Percentiles rank a stretch among this genome's conserved stretches.
phyloP scores from a whole-genome alignment of 2,797 vertebrate genomes.

The Hephaestus fuliginosus region DNA sequence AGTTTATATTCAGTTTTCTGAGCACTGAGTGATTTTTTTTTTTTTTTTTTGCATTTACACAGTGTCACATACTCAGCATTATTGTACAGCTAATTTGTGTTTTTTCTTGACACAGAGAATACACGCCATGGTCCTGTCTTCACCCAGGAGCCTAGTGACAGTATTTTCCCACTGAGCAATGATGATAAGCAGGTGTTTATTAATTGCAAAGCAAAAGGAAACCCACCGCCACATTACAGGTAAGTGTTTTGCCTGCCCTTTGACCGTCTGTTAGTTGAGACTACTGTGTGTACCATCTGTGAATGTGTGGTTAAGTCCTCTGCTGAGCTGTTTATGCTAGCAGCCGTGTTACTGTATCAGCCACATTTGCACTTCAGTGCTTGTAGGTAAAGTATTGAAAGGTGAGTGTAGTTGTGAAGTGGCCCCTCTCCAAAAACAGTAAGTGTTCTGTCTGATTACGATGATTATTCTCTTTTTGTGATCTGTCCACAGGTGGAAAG shows the following conservation, averaged over 20 bases:
- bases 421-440: not conserved
- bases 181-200: constrained; percentile 94
- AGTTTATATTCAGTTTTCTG: constrained; percentile 56
- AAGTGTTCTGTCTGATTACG: not conserved
- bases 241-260: constrained; percentile 59
- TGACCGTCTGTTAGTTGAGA: not conserved
- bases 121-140: constrained; percentile 91
- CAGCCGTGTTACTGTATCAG: not conserved
- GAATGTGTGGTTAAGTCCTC: constrained; percentile 8
- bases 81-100: constrained; percentile 47
- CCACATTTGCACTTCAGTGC: constrained; percentile 10
- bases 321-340: not conserved
- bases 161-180: constrained; percentile 90
- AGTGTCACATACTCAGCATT: constrained; percentile 34
- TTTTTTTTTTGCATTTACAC: constrained; percentile 58
- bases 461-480: not conserved
- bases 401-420: not conserved
- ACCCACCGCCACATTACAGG: constrained; percentile 90
- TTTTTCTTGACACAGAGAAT: constrained; percentile 81
- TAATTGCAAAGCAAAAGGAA: constrained; percentile 93
- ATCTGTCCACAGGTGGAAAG: constrained; percentile 89
- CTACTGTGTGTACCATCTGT: not conserved
- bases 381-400: too few species aligned
- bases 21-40: constrained; percentile 28
- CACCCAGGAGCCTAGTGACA: constrained; percentile 91